These are phyloP conservation scores for Pristionchus japonicus DNA, from an alignment of 2,888 invertebrate genomes.

Conservation along the genomic window DNA sequence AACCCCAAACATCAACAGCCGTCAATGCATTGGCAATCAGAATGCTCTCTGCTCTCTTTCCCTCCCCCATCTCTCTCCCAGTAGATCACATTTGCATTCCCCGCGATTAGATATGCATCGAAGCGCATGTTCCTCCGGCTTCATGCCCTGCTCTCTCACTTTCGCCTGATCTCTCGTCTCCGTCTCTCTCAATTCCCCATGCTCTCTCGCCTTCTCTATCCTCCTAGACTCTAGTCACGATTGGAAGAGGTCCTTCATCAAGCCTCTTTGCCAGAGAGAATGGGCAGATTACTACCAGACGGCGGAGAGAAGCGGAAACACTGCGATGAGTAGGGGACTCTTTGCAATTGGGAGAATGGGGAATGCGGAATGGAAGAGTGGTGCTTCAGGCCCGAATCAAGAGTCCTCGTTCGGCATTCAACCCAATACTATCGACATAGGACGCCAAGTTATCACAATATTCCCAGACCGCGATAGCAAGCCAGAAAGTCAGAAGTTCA, in stretches of 20 bases:
- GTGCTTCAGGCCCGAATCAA: background rate
- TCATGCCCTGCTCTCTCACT: background rate
- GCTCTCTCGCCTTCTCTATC: background rate
- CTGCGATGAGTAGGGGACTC: slow-evolving; percentile 10
- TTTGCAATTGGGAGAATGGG: background rate
- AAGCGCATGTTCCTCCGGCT: slow-evolving; percentile 9
- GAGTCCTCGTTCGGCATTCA: background rate
- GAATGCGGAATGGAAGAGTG: background rate
- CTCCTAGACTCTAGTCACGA: background rate
- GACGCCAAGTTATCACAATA: background rate
- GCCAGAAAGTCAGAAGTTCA: background rate
- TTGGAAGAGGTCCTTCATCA: background rate
- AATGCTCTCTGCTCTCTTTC: background rate
- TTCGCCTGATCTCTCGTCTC: background rate
- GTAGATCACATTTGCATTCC: slow-evolving; percentile 43
- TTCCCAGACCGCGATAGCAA: background rate
- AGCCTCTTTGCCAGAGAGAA: background rate
- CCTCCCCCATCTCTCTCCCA: background rate
- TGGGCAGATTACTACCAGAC: background rate
- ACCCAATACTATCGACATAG: no score
- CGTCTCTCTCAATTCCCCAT: no score
- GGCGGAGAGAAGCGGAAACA: background rate
- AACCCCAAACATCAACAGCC: background rate
- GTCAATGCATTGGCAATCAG: slow-evolving; percentile 1
- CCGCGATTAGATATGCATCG: slow-evolving; percentile 41